These are phyloP conservation scores for Alca torda DNA, from an alignment of 2,797 vertebrate species.

Conservation along the genomic window DNA sequence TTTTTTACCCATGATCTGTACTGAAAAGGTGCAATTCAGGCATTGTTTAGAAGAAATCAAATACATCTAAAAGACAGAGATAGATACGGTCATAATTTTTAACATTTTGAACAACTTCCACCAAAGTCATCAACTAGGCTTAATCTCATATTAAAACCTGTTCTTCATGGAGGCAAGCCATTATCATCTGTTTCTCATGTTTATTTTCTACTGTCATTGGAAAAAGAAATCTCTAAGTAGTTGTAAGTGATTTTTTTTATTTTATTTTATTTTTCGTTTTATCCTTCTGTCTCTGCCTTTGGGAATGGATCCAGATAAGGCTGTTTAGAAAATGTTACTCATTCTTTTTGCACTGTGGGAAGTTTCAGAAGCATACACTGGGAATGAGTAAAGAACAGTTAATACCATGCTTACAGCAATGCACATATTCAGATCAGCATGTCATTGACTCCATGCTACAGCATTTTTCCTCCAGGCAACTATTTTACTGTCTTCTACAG, in stretches of 20 bases:
- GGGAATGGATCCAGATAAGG: background rate
- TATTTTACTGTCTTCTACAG: conserved; percentile 32
- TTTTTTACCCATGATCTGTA: background rate
- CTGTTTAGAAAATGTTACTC: background rate
- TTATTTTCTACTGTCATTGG: background rate
- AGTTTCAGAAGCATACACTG: background rate
- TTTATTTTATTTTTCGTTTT: background rate
- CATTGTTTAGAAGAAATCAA: background rate
- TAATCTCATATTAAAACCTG: background rate
- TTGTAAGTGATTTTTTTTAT: background rate
- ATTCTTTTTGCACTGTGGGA: background rate
- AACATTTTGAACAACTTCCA: background rate
- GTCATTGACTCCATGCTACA: conserved; percentile 14
- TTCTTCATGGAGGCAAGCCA: background rate
- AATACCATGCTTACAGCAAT: background rate
- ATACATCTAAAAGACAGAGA: background rate
- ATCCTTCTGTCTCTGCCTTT: background rate
- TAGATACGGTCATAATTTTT: background rate
- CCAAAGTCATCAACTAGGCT: background rate
- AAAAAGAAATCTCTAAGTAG: background rate
- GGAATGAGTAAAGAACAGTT: conserved; percentile 12
- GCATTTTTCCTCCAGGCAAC: conserved; percentile 38
- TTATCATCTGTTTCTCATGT: background rate
- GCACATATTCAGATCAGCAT: conserved; percentile 15
- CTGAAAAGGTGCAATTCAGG: background rate